Evolutionary conservation across 2,797 vertebrate species (phyloP), one percentile per base, ranked within the genome.

Genomic region (Prunella strophiata): DNA sequence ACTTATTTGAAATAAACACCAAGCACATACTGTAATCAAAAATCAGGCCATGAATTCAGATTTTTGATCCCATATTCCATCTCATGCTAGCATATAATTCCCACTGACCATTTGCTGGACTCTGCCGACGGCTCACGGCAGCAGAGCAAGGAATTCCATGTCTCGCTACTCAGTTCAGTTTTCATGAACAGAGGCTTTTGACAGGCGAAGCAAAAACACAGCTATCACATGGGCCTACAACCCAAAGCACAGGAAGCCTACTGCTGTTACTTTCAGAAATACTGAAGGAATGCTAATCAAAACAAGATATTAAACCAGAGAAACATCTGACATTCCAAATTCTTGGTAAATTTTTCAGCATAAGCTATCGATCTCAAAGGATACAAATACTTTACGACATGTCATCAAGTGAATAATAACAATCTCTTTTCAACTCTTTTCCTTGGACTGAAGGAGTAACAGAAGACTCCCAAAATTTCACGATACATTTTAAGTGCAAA

Each of bases 221-320:
- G 82, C 63, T 82, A 40, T 25, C 47, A 25, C 47, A 66, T 16
- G 25, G 58, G 76, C 70, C 50, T 78, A 74, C 54, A 65, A 74
- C 40, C 54, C 67, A 89, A 79, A 91, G 91, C 81, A 76, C 63
- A 91, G 72, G 85, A 87, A 61, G 59, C 67, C 84, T 87, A 21
- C 23, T 79, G 48, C 71, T 85, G 59, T 50, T 66, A 67, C 43
- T 72, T 73, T 40, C 55, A 58, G 75, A 89, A 89, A 92, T 14
- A 25, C 10, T 38, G 23, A 52, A 83, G 42, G 34, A 88, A 74
- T 21, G 43, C 29, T 87, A 36, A 67, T 26, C 72, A 76, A 58
- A 82, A 52, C 26, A 71, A 66, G n/a, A 7, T 34, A 85, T 5
- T 66, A 70, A 68, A 73, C 17, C 38, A 78, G 27, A 79, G 38